Percentiles rank a stretch among this genome's conserved stretches.
Evolutionary conservation across 2,797 vertebrate species (phyloP).

Genomic region (Oryzias sinensis): DNA sequence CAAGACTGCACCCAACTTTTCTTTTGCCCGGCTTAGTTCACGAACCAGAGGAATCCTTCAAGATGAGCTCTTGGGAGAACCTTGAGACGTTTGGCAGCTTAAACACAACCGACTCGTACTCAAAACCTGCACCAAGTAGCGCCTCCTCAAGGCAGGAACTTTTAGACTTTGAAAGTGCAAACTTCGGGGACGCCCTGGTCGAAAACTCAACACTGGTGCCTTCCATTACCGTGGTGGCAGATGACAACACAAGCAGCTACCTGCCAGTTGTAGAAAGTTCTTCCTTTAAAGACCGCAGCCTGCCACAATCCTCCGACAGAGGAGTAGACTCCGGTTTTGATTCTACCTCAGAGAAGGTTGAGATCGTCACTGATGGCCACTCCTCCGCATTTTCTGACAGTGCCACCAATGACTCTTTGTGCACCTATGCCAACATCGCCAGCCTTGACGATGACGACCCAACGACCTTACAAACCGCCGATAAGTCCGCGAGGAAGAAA

Average conservation of each 20-base stretch:
- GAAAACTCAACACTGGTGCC: slow-evolving; percentile 74
- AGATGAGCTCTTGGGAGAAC: slow-evolving; percentile 71
- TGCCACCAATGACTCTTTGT: slow-evolving; percentile 67
- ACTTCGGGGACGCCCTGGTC: slow-evolving; percentile 47
- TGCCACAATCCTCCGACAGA: slow-evolving; percentile 54
- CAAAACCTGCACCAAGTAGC: slow-evolving; percentile 60
- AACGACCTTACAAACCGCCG: slow-evolving; percentile 47
- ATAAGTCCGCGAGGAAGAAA: slow-evolving; percentile 33
- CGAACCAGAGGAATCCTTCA: slow-evolving; percentile 69
- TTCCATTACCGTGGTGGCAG: slow-evolving; percentile 72
- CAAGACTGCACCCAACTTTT: slow-evolving; percentile 63
- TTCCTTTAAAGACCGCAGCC: slow-evolving; percentile 67
- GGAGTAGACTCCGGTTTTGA: slow-evolving; percentile 70
- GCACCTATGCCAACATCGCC: slow-evolving; percentile 77
- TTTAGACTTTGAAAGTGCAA: slow-evolving; percentile 59
- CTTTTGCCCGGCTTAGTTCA: slow-evolving; percentile 65
- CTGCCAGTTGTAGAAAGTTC: slow-evolving; percentile 59
- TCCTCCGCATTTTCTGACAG: slow-evolving; percentile 52
- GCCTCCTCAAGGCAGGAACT: slow-evolving; percentile 65
- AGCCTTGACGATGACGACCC: slow-evolving; percentile 54
- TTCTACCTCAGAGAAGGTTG: slow-evolving; percentile 66
- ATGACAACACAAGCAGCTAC: slow-evolving; percentile 56
- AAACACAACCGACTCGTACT: slow-evolving; percentile 60
- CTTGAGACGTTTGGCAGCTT: slow-evolving; percentile 69
- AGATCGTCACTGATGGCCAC: slow-evolving; percentile 53